A percentile compares a stretch with the other conserved stretches of the same genome.
Conservation (phyloP, 2,888 invertebrate genomes). For the Drosophila diplacantha region DNA sequence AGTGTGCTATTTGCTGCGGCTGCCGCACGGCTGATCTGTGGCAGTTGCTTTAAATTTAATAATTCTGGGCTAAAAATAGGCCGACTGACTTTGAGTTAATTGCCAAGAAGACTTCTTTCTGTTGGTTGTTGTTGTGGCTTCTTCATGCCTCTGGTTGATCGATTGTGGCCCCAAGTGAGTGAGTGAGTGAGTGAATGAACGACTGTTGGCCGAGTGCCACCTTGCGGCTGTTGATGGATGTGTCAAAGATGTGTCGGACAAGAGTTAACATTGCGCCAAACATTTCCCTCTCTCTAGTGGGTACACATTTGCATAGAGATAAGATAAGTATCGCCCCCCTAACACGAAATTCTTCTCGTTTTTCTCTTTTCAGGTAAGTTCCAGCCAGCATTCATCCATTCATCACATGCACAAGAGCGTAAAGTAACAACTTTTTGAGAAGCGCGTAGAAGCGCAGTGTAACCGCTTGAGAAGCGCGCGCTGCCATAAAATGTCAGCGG, state of each 20-base stretch:
- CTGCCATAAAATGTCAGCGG: slow-evolving; percentile 22
- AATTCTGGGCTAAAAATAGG: slow-evolving; percentile 37
- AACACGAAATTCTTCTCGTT: background rate
- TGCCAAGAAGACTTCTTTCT: slow-evolving; percentile 38
- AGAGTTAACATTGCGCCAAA: slow-evolving; percentile 32
- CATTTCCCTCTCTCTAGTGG: background rate
- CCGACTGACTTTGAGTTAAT: slow-evolving; percentile 38
- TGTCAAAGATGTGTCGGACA: slow-evolving; percentile 43
- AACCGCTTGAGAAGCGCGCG: slow-evolving; percentile 8
- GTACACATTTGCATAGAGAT: slow-evolving; percentile 13
- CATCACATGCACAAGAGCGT: slow-evolving; percentile 3
- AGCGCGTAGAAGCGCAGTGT: slow-evolving; percentile 4
- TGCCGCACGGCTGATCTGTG: slow-evolving; percentile 7
- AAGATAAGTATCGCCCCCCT: slow-evolving; percentile 20
- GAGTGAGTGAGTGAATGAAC: slow-evolving; percentile 17
- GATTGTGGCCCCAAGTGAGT: slow-evolving; percentile 43
- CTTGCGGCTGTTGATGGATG: slow-evolving; percentile 38
- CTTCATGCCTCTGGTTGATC: slow-evolving; percentile 54
- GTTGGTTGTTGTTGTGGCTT: slow-evolving; percentile 15
- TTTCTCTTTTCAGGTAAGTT: slow-evolving; percentile 56
- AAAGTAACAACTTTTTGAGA: slow-evolving; percentile 9
- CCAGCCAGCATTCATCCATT: background rate
- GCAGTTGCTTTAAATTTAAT: slow-evolving; percentile 55
- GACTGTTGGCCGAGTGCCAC: slow-evolving; percentile 8
- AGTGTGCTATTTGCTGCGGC: background rate